Percentiles rank a stretch among this genome's conserved stretches.
phyloP scores from a whole-genome alignment of 2,113 vertebrate species.

The Callospermophilus lateralis region DNA sequence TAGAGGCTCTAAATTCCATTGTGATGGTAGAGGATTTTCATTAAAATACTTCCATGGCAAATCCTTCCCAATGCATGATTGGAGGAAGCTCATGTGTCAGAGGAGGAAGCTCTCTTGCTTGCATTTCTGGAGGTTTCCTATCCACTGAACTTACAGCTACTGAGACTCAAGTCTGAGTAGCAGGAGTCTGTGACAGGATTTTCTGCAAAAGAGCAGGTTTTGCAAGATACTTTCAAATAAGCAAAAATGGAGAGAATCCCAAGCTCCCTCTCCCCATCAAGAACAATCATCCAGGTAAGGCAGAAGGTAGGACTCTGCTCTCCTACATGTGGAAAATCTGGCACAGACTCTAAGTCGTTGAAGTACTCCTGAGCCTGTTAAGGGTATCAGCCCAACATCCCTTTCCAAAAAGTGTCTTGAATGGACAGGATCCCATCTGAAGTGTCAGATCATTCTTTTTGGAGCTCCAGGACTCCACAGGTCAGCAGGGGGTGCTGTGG shows the following conservation, averaged over 20 bases:
- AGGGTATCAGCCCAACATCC: neutral
- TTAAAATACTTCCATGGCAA: neutral
- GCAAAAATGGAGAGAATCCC: neutral
- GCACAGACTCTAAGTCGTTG: neutral
- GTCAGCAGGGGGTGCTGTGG: neutral
- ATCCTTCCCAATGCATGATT: neutral
- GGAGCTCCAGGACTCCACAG: neutral
- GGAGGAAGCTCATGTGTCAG: neutral
- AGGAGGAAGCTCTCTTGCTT: neutral
- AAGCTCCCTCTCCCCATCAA: neutral
- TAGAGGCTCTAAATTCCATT: neutral
- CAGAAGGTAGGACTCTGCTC: neutral
- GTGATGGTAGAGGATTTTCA: neutral
- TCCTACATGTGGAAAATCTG: neutral
- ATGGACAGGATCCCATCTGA: neutral
- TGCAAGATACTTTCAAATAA: neutral
- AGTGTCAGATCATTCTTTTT: neutral
- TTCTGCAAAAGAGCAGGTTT: neutral
- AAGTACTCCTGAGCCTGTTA: neutral
- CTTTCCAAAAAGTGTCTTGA: neutral
- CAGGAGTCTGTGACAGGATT: neutral
- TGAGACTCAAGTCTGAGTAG: neutral
- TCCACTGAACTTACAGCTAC: no score
- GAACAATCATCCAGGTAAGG: neutral
- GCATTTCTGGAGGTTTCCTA: neutral